Base-by-base conservation (phyloP, 2,888 invertebrate genomes). In the Chymomyza fuscimana region DNA sequence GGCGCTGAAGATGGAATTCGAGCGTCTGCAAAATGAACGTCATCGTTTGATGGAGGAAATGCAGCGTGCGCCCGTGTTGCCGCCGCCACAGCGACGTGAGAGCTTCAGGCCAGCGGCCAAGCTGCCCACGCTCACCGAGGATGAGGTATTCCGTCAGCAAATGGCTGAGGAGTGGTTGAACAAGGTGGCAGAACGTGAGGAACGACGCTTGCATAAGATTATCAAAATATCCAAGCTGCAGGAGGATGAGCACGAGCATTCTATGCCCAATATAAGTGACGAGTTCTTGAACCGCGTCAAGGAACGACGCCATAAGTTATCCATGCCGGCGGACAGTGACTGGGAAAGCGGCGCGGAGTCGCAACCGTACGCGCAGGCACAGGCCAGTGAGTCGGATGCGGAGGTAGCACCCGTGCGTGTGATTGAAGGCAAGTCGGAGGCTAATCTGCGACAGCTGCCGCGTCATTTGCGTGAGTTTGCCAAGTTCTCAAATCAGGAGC, bases 111-210 rank as follows among this genome's bases (percentile, higher is more conserved):
- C 90, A 2, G 76, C 86, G 0, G 85, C 88, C 12, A 89, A 90
- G 77, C 51, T 91, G 63, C 91, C 94, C 54, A 78, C 94, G 10
- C 94, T 94, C 9, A 95, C 95, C 62, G 95, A 96, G 90, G 94
- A 94, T 74, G 96, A 96, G 90, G 93, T 94, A 56, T 94, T 96
- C 81, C 94, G 96, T 7, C 95, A 95, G 78, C 94, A 95, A 91
- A 97, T 97, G 96, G 97, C 96, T 91, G 94, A 95, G 81, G 97
- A 97, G 90, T 97, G 96, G 92, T 94, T 96, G 89, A 93, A 93
- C 87, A 95, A 96, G 92, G 95, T 97, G 85, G 94, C 95, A 5
- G 95, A 96, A 89, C 93, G 96, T 12, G 94, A 96, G 82, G 95
- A 96, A 87, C 93, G 97, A 59, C 95, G 95, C 80, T 94, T 95